Base-by-base conservation (phyloP, 2,888 invertebrate genomes). In the Rhagonycha fulva region DNA sequence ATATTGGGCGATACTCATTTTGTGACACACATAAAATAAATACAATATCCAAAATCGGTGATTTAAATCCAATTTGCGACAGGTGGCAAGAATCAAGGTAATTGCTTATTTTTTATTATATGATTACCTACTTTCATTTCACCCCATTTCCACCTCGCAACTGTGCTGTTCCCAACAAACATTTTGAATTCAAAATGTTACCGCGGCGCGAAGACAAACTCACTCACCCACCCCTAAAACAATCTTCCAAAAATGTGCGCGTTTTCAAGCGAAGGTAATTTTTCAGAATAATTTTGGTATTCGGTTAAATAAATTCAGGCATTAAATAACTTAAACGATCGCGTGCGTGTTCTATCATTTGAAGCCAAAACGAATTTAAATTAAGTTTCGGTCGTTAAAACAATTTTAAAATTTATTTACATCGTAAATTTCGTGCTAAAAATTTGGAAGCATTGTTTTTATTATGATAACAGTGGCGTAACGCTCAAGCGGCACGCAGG, bases 61-160 rank as follows among this genome's bases (percentile, higher is more conserved):
- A 83, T 84, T 83, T 83, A 80, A 82, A 84, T 84, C 83, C 82
- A 80, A 81, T 80, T 82, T 83, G 84, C 82, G 83, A 85, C 86
- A 86, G 87, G 86, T 87, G 87, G 86, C 86, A 84, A 83, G 82
- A 84, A 83, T 82, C 83, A 83, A 87, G 87, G 87, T 87, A 86
- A 87, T 74, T 79, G 78, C 78, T 79, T 80, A 81, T 47, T 47
- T 47, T 47, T 47, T 47, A 47, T 47, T n/a, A 2, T n/a, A 47
- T 5, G 1, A 12, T 12, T 32, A 32, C 12, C 19, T 19, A 19
- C 19, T 19, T 19, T 19, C 19, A 19, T 47, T 32, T 47, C n/a
- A 47, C n/a, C 47, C 47, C 47, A 19, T n/a, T n/a, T n/a, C n/a
- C 5, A 9, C n/a, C n/a, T 1, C 7, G 7, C n/a, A 9, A 47